A percentile compares a stretch with the other conserved stretches of the same genome.
Conservation (phyloP, 2,888 invertebrate species). For the Athalia circularis region DNA sequence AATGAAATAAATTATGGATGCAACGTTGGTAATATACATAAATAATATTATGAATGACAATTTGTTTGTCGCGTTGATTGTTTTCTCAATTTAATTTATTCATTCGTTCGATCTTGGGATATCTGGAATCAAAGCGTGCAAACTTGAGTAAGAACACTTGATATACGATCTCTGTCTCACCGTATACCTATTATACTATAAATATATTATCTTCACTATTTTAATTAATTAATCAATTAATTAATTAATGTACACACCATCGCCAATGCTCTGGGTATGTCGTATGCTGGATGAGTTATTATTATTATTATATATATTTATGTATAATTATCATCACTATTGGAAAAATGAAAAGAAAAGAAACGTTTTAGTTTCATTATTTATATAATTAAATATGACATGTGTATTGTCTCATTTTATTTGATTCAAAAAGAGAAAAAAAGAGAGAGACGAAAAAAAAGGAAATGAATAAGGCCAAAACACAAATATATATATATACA, state of each 20-base stretch:
- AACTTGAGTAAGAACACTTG: conserved; percentile 1
- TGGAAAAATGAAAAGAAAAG: no score
- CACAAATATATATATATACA: background rate
- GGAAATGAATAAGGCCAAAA: no score
- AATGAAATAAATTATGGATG: no score
- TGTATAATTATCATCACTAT: conserved; percentile 59
- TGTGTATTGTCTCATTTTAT: background rate
- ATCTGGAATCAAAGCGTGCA: conserved; percentile 11
- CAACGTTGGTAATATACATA: no score
- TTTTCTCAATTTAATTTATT: background rate
- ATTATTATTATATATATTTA: conserved; percentile 53
- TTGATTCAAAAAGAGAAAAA: background rate
- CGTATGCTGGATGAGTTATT: conserved; percentile 72
- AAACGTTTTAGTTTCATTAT: no score
- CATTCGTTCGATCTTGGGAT: background rate
- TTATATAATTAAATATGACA: no score
- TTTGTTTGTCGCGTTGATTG: no score
- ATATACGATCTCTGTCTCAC: conserved; percentile 50
- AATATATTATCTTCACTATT: conserved; percentile 61
- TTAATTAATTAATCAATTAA: no score
- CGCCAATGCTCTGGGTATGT: conserved; percentile 74
- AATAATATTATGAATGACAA: no score
- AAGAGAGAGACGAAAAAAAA: no score
- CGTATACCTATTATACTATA: conserved; percentile 49
- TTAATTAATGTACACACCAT: conserved; percentile 65